These are phyloP conservation scores for Globodera rostochiensis DNA, from an alignment of 1,140 invertebrate species.

Conservation along the genomic window DNA sequence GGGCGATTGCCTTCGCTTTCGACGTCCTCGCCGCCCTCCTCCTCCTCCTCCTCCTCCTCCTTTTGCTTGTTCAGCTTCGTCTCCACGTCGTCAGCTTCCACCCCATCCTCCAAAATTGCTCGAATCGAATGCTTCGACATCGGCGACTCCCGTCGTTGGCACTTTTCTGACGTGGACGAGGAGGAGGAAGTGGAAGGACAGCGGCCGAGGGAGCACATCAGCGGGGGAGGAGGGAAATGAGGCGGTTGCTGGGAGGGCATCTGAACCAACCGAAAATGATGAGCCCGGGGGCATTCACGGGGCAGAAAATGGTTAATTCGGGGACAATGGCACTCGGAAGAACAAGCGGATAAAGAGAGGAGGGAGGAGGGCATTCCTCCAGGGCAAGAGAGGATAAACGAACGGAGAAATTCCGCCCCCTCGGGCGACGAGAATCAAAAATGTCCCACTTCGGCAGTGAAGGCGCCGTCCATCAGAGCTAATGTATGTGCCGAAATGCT, in stretches of 20 bases:
- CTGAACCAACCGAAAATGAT: neutral
- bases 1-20: neutral
- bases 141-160: neutral
- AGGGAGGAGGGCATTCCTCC: too few species aligned
- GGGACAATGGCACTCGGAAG: neutral
- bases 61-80: neutral
- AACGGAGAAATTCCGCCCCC: too few species aligned
- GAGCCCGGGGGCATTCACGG: neutral
- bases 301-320: neutral
- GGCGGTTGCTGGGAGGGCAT: neutral
- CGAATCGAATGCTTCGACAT: neutral
- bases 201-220: neutral
- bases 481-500: neutral
- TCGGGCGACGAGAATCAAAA: too few species aligned
- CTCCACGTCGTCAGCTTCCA: neutral
- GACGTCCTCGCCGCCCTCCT: neutral
- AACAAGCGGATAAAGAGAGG: too few species aligned
- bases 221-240: neutral
- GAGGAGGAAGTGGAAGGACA: neutral
- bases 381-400: too few species aligned
- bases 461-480: neutral
- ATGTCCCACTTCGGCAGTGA: neutral
- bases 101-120: neutral
- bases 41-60: neutral
- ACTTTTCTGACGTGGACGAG: neutral